Evolutionary conservation across 2,888 invertebrate genomes (phyloP), one percentile per base, ranked within the genome.

Genomic region (Psylliodes chrysocephalus): DNA sequence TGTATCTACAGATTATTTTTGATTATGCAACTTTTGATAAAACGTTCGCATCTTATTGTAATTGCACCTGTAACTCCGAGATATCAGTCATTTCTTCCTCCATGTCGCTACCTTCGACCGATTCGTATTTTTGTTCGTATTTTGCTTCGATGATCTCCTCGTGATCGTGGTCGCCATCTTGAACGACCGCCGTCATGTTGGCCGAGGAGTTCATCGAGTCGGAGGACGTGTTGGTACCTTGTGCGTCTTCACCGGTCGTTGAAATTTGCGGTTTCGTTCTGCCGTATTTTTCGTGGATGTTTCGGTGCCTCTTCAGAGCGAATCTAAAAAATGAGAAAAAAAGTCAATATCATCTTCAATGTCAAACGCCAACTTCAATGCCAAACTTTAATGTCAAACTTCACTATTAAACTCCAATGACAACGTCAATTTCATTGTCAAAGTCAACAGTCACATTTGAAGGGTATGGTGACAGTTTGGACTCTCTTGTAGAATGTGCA

Each of bases 261-360:
- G 78, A 75, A 18, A 75, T 71, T 71, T 79, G 72, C 75, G 86
- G 78, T 84, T 88, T 72, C 82, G 84, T 72, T 82, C 88, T 40
- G 82, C 92, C 93, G 78, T 94, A 94, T 83, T 94, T 94, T 75
- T 94, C 93, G 81, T 94, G 94, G 73, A 94, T 94, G 72, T 92
- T 91, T 71, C 93, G 86, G 79, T 94, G 94, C 66, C 94, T 86
- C 78, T 94, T 94, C 64, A 94, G 84, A 17, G 94, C 94, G 79
- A 94, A 94, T 54, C 80, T 80, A 52, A 10, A 63, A 56, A 54
- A 35, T 25, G n/a, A n/a, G n/a, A n/a, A n/a, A n/a, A n/a, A n/a
- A n/a, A n/a, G n/a, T n/a, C n/a, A n/a, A n/a, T n/a, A n/a, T n/a
- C n/a, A n/a, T n/a, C n/a, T n/a, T n/a, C n/a, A n/a, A n/a, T n/a